These are phyloP conservation scores for Nycticorax nycticorax DNA, from an alignment of 2,113 vertebrate genomes.

Conservation along the genomic window DNA sequence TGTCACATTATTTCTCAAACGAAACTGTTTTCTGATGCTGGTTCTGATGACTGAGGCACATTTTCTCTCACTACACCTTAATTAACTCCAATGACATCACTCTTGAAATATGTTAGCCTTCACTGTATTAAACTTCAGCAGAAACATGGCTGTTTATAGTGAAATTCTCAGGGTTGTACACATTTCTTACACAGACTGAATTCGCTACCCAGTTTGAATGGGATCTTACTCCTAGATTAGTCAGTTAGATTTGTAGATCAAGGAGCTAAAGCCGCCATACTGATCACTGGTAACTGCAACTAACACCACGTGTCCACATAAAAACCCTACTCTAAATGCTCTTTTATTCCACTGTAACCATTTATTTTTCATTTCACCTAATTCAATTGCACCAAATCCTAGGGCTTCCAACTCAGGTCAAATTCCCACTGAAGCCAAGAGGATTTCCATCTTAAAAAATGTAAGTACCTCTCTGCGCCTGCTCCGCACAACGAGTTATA, in stretches of 20 bases:
- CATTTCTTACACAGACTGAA: not conserved
- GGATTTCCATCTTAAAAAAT: not conserved
- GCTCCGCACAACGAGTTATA: not conserved
- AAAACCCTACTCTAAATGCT: not conserved
- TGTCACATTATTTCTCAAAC: not conserved
- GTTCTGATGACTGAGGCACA: not conserved
- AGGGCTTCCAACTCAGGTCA: not conserved
- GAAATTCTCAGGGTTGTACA: not conserved
- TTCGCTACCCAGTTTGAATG: not conserved
- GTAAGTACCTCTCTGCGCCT: not conserved
- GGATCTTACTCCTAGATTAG: not conserved
- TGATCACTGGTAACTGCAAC: not conserved
- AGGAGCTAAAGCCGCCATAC: not conserved
- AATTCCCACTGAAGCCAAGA: not conserved
- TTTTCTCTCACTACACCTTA: not conserved
- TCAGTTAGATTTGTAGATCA: not conserved
- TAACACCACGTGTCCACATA: not conserved
- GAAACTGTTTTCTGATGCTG: not conserved
- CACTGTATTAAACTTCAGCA: not conserved
- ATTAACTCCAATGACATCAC: not conserved
- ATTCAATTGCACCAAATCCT: not conserved
- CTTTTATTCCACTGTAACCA: not conserved
- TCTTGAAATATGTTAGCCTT: not conserved
- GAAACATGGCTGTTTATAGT: not conserved
- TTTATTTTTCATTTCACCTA: not conserved